phyloP scores from a whole-genome alignment of 2,797 vertebrate genomes.

The Malurus leucopterus region DNA sequence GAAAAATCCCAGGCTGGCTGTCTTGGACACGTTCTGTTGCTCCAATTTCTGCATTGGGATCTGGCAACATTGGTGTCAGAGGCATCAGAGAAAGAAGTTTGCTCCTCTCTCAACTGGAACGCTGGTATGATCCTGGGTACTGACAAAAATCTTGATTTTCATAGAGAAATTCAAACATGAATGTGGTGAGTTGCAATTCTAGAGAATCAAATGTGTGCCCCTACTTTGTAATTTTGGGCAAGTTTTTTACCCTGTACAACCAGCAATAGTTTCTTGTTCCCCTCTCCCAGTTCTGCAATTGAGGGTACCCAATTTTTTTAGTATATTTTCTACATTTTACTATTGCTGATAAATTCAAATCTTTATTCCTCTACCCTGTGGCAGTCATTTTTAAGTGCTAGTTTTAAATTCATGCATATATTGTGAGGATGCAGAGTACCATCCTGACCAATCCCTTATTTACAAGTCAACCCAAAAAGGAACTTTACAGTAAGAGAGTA shows the following conservation, averaged over 20 bases:
- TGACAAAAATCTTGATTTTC: not conserved
- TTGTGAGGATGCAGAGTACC: not conserved
- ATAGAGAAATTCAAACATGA: not conserved
- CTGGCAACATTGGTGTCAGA: fast-evolving
- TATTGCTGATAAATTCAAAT: not conserved
- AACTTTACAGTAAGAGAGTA: not conserved
- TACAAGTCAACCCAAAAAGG: not conserved
- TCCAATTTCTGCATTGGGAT: not conserved
- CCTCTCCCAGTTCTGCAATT: not conserved
- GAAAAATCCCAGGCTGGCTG: not conserved
- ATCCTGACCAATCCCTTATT: not conserved
- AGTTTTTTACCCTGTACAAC: not conserved
- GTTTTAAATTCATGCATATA: not conserved
- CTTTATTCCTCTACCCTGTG: not conserved
- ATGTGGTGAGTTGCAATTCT: not conserved
- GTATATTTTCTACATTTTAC: not conserved
- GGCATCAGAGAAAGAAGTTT: not conserved
- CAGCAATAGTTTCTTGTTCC: not conserved
- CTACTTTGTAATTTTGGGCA: not conserved
- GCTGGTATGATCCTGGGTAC: not conserved
- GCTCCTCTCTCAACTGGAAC: fast-evolving
- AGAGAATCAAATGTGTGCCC: not conserved
- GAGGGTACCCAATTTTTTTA: not conserved
- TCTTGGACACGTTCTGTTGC: not conserved
- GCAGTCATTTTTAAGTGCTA: not conserved